phyloP scores from a whole-genome alignment of 1,140 invertebrate genomes.

The Diorhabda sublineata region DNA sequence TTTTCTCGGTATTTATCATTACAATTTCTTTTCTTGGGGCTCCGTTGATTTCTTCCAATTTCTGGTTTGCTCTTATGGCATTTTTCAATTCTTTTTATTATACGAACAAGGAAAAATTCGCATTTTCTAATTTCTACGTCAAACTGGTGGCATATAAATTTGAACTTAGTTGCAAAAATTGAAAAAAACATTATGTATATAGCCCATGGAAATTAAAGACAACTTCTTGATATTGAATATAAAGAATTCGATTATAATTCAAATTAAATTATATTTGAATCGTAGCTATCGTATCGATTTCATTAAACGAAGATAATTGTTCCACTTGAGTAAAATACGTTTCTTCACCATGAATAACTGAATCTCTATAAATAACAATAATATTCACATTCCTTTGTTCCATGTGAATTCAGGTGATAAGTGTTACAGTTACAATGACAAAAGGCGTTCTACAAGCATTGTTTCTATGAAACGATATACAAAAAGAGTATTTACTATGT shows the following conservation, averaged over 20 bases:
- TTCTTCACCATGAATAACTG: slow-evolving; percentile 57
- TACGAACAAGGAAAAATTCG: slow-evolving; percentile 48
- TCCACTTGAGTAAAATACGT: slow-evolving; percentile 63
- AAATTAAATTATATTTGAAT: too few relatives aligned
- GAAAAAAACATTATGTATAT: slow-evolving; percentile 60
- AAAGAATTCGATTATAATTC: background rate
- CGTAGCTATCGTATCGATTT: slow-evolving; percentile 63
- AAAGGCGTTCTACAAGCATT: too few relatives aligned
- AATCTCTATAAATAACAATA: slow-evolving; percentile 66
- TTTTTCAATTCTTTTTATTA: slow-evolving; percentile 48
- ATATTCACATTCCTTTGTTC: slow-evolving; percentile 41
- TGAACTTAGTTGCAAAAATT: slow-evolving; percentile 53
- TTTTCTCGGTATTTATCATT: slow-evolving; percentile 49
- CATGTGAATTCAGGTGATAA: too few relatives aligned
- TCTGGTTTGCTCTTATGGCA: slow-evolving; percentile 36
- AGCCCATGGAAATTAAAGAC: slow-evolving; percentile 60
- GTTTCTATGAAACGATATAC: too few relatives aligned
- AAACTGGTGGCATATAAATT: slow-evolving; percentile 43
- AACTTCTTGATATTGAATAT: slow-evolving; percentile 54
- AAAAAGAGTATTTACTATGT: too few relatives aligned
- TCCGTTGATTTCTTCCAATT: slow-evolving; percentile 43
- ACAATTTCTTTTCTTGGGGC: slow-evolving; percentile 50
- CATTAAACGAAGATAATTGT: slow-evolving; percentile 61
- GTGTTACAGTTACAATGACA: too few relatives aligned
- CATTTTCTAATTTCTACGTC: slow-evolving; percentile 48